Percentiles rank a stretch among this genome's conserved stretches.
phyloP scores from a whole-genome alignment of 2,797 vertebrate genomes.

The Squalus acanthias region DNA sequence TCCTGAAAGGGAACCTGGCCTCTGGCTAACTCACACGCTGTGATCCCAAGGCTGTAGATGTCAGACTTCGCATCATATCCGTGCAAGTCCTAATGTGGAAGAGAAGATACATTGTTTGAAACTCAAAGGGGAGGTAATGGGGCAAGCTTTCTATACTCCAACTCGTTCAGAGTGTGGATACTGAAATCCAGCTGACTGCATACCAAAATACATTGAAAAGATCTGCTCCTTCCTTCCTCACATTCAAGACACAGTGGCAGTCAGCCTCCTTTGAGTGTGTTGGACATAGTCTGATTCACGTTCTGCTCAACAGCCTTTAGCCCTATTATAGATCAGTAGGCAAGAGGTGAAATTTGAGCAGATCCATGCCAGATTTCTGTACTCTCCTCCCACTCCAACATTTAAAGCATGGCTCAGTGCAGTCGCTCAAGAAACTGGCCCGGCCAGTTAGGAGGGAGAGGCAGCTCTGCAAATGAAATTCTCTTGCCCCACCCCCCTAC shows the following conservation, averaged over 20 bases:
- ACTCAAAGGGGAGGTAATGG: background rate
- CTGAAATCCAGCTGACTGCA: background rate
- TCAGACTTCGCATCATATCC: conserved; percentile 96
- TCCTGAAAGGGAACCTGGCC: conserved; percentile 90
- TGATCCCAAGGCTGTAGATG: conserved; percentile 94
- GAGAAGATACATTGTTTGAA: background rate
- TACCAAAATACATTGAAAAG: background rate
- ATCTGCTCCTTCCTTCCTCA: background rate
- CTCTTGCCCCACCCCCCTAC: background rate
- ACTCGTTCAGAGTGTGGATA: background rate
- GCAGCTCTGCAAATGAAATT: background rate
- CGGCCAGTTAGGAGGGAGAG: background rate
- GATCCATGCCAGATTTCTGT: background rate
- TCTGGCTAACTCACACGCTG: conserved; percentile 89
- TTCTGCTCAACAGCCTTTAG: background rate
- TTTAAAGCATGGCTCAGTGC: background rate
- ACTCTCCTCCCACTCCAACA: background rate
- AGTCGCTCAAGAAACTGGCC: background rate
- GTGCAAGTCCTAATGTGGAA: conserved; percentile 73
- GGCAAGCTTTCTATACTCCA: background rate
- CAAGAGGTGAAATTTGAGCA: background rate
- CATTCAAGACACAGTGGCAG: conserved; percentile 1
- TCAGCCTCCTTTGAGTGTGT: background rate
- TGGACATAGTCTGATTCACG: background rate
- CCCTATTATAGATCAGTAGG: background rate